Base-by-base conservation (phyloP, 1,140 invertebrate species). In the Drosophila ercepeae region DNA sequence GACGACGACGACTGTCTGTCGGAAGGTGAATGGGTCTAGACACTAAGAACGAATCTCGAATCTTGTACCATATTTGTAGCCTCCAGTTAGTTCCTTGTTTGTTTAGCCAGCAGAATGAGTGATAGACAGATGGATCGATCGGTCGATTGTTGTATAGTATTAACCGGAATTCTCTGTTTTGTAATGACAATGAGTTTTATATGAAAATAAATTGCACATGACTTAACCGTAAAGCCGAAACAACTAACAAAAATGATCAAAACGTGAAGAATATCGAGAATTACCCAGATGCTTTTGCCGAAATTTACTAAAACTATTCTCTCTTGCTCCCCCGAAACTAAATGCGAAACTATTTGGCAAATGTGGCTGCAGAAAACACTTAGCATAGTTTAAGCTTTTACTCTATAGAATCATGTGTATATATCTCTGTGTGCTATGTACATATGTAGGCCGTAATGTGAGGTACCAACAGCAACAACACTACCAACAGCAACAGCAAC, bases 1-100 rank as follows among this genome's bases (percentile, higher is more conserved):
- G 75, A 84, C 52, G 70, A 86, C 64, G 73, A 68, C 55, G 63
- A 64, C 61, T 72, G 77, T 57, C 61, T 63, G 68, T 89, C 70
- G 65, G 73, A 88, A 72, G 78, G 89, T 78, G 82, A 83, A 83
- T 90, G 78, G 88, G 82, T 83, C 76, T 88, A 84, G 71, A 65
- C 51, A 59, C 46, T 67, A 67, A 67, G 63, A 67, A n/a, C n/a
- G n/a, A 53, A 67, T 19, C 16, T 27, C 32, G 60, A 32, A 32
- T 61, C 42, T 64, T 59, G 18, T 32, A 16, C 46, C 13, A 16
- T 13, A 50, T 34, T 21, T 2, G 25, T 25, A 67, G 59, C 45
- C 63, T 29, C 27, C 58, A 51, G 25, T 51, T 65, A 44, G 63
- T 58, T 39, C 63, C 63, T 34, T 63, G 36, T 39, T 39, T 65